A percentile compares a stretch with the other conserved stretches of the same genome.
phyloP scores from a whole-genome alignment of 2,797 vertebrate species.

The Acanthornis magna region DNA sequence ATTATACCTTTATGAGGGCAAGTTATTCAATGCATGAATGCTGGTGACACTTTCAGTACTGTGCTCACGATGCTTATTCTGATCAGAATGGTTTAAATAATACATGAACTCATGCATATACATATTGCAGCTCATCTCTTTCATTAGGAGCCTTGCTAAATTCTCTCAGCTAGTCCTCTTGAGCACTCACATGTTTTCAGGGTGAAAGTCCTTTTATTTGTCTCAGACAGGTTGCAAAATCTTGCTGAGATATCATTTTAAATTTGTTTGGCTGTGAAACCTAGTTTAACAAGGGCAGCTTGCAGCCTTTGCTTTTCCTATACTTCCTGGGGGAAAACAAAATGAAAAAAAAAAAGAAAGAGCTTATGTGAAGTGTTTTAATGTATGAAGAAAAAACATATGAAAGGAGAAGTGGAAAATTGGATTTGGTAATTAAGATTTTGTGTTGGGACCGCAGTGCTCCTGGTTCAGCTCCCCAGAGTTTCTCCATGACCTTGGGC shows the following conservation, averaged over 20 bases:
- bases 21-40: slow-evolving; percentile 46
- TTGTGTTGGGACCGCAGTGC: not conserved
- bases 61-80: slow-evolving; percentile 49
- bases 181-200: slow-evolving; percentile 3
- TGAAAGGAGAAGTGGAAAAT: slow-evolving; percentile 16
- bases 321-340: slow-evolving; percentile 23
- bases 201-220: slow-evolving; percentile 39
- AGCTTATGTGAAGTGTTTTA: slow-evolving; percentile 8
- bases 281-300: slow-evolving; percentile 40
- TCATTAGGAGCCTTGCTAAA: slow-evolving; percentile 48
- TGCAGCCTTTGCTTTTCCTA: slow-evolving; percentile 16
- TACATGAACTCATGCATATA: slow-evolving; percentile 62
- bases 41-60: slow-evolving; percentile 52
- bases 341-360: not conserved
- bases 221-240: slow-evolving; percentile 25
- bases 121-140: slow-evolving; percentile 57
- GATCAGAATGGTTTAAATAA: slow-evolving; percentile 72
- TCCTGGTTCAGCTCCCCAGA: not conserved
- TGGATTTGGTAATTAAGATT: slow-evolving; percentile 32
- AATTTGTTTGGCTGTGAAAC: slow-evolving; percentile 34
- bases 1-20: slow-evolving; percentile 55
- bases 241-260: slow-evolving; percentile 59
- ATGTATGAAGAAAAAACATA: not conserved
- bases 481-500: not conserved
- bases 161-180: not conserved